These are phyloP conservation scores for Tapera naevia DNA, from an alignment of 2,797 vertebrate genomes.

Conservation along the genomic window DNA sequence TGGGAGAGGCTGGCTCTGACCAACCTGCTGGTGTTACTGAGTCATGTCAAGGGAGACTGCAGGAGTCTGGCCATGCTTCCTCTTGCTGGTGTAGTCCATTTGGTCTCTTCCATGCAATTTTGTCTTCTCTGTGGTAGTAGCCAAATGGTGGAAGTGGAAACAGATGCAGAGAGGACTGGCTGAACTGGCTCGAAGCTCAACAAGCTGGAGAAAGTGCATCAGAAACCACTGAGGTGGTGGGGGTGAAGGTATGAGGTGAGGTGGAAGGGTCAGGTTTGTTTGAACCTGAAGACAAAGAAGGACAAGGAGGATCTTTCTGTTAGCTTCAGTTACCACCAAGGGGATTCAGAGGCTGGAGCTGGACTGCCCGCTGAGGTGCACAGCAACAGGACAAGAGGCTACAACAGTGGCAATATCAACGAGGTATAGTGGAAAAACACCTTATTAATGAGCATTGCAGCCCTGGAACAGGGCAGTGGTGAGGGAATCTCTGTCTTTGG, in stretches of 20 bases:
- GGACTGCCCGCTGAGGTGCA: neutral
- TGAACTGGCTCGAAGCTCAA: neutral
- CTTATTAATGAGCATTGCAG: rapidly evolving
- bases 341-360: neutral
- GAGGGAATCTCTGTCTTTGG: neutral
- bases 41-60: rapidly evolving
- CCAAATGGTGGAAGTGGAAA: neutral
- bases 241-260: rapidly evolving
- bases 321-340: neutral
- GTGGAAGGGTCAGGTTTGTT: neutral
- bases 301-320: neutral
- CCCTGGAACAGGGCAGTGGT: neutral
- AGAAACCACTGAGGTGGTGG: neutral
- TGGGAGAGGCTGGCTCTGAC: neutral
- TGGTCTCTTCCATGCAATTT: neutral
- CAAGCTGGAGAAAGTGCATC: neutral
- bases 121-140: neutral
- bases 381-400: neutral
- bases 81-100: neutral
- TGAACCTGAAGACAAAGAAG: neutral
- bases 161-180: rapidly evolving
- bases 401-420: neutral
- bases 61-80: neutral
- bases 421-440: neutral
- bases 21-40: neutral